Conservation (phyloP, 2,888 invertebrate genomes). For the Caenorhabditis imperialis region DNA sequence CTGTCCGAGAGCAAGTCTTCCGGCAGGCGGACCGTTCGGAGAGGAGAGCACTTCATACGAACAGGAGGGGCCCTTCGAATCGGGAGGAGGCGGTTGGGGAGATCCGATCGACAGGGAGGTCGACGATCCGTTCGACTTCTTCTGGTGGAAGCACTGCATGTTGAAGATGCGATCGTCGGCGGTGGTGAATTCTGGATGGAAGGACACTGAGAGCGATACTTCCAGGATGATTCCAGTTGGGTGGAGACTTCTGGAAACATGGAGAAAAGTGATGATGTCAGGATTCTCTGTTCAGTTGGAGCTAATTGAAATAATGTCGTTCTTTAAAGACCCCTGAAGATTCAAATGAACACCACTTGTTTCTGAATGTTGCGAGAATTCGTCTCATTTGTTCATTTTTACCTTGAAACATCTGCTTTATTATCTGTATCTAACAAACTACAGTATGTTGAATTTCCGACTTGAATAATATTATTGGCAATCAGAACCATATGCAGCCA, state of each 20-base stretch:
- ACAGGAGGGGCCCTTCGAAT: conserved; percentile 50
- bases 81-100: conserved; percentile 40
- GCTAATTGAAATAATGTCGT: no score
- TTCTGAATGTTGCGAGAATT: no score
- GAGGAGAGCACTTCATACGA: conserved; percentile 46
- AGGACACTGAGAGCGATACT: conserved; percentile 67
- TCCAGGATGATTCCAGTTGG: conserved; percentile 69
- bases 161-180: conserved; percentile 68
- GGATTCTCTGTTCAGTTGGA: no score
- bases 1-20: conserved; percentile 56
- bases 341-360: no score
- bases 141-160: conserved; percentile 68
- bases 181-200: conserved; percentile 72
- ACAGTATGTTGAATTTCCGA: no score
- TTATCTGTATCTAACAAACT: no score
- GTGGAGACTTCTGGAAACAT: conserved; percentile 60
- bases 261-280: no score
- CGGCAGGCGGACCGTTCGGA: conserved; percentile 44
- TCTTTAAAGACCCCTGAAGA: no score
- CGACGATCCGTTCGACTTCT: conserved; percentile 33
- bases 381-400: no score
- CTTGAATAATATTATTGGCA: no score
- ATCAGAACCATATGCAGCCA: no score
- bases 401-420: no score
- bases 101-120: conserved; percentile 36